Evolutionary conservation across 2,888 invertebrate genomes (phyloP), one percentile per base, ranked within the genome.

Genomic region (Calameuta idolon): DNA sequence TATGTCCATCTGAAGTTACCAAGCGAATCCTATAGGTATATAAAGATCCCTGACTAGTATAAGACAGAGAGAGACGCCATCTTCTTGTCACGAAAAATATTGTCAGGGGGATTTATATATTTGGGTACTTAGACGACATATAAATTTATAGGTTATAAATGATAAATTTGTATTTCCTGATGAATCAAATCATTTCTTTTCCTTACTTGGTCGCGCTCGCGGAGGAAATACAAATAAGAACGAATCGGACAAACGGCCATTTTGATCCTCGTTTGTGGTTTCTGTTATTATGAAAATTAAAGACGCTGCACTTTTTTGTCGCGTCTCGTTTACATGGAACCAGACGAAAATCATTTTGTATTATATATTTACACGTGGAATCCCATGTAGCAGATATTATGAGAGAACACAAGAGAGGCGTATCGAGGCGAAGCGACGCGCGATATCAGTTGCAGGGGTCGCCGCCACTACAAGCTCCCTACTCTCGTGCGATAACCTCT

Each of bases 351-450:
- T 34, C 12, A 30, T 34, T 31, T 15, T 35, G 34, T 23, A n/a
- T 30, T 30, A 30, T 74, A 74, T 74, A 74, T 79, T 79, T 74
- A 79, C 35, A 75, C 74, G 80, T 79, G 80, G 81, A 82, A 79
- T 80, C 82, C 82, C 79, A 77, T 80, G 79, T 81, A 71, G 78
- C 81, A 71, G 75, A 77, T 83, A 85, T 84, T 83, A 83, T 83
- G 84, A 85, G 80, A 83, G 81, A 83, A 81, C 84, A 81, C 83
- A 88, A 88, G 84, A 86, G 87, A 89, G 85, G 88, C 89, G 88
- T 85, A 89, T 88, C 88, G 87, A 88, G 84, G 89, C 86, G 88
- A 87, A 88, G 86, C 89, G 88, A 87, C 81, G 87, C 87, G 86
- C 84, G 87, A 83, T 88, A 87, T 86, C 85, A 79, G 82, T 85